phyloP scores from a whole-genome alignment of 2,888 invertebrate genomes.

The Tetragonula carbonaria region DNA sequence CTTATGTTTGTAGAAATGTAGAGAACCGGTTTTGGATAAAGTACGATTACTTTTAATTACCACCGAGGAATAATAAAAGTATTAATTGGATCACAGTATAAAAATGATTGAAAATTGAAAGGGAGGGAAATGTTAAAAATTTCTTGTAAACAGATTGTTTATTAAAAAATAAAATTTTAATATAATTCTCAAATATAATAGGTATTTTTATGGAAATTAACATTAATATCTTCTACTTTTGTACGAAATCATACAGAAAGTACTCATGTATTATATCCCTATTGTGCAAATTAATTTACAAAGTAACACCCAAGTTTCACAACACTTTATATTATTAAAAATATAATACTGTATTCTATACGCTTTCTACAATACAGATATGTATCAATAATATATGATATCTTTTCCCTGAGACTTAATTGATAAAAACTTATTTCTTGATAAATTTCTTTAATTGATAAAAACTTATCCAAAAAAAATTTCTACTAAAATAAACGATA shows the following conservation, averaged over 20 bases:
- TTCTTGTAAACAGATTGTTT: background rate
- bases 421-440: background rate
- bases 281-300: constrained; percentile 1
- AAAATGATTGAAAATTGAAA: background rate
- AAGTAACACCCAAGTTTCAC: background rate
- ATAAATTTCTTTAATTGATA: background rate
- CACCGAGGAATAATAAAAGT: background rate
- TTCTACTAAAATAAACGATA: background rate
- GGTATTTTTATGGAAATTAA: background rate
- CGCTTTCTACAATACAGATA: background rate
- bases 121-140: background rate
- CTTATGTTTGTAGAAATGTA: constrained; percentile 46
- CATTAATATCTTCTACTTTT: background rate
- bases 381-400: background rate
- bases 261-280: background rate
- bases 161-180: constrained; percentile 21
- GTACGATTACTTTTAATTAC: constrained; percentile 27
- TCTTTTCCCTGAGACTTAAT: background rate
- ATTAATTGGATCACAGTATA: background rate
- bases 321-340: background rate
- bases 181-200: constrained; percentile 18
- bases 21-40: constrained; percentile 32
- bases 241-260: background rate
- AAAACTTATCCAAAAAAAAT: background rate
- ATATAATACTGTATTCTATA: constrained; percentile 27